A percentile compares a stretch with the other conserved stretches of the same genome.
Conservation (phyloP, 1,140 invertebrate genomes). For the Amphibalanus amphitrite region DNA sequence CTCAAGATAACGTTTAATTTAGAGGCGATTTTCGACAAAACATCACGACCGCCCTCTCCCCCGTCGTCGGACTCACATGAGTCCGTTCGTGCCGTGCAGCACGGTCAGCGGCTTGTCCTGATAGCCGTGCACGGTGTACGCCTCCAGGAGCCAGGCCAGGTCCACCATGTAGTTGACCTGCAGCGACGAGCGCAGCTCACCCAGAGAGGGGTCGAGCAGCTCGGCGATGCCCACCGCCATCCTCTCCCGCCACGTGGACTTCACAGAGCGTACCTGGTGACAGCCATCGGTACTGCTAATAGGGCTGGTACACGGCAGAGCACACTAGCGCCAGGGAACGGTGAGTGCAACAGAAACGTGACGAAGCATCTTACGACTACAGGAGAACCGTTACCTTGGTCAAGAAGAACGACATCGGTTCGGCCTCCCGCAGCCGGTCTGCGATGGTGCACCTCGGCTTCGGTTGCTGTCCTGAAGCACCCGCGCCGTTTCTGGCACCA, state of each 20-base stretch:
- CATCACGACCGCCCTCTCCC: slow-evolving; percentile 18
- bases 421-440: slow-evolving; percentile 42
- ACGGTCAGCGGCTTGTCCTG: slow-evolving; percentile 48
- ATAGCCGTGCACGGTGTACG: slow-evolving; percentile 47
- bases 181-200: slow-evolving; percentile 46
- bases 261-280: slow-evolving; percentile 42
- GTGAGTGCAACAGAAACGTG: too few relatives aligned
- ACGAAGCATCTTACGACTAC: too few relatives aligned
- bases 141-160: slow-evolving; percentile 60
- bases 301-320: too few relatives aligned
- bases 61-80: slow-evolving; percentile 18
- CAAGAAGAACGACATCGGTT: slow-evolving; percentile 62
- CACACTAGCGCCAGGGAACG: too few relatives aligned
- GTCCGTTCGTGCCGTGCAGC: slow-evolving; percentile 51
- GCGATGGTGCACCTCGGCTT: slow-evolving; percentile 31
- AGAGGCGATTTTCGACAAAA: too few relatives aligned
- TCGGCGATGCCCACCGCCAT: slow-evolving; percentile 31
- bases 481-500: too few relatives aligned
- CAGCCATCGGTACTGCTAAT: too few relatives aligned
- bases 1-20: too few relatives aligned
- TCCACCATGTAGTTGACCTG: slow-evolving; percentile 91
- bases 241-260: slow-evolving; percentile 34
- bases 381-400: slow-evolving; percentile 42
- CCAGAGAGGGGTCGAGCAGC: slow-evolving; percentile 52
- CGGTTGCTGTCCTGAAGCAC: too few relatives aligned